phyloP scores from a whole-genome alignment of 2,113 vertebrate genomes.

The Laterallus jamaicensis region DNA sequence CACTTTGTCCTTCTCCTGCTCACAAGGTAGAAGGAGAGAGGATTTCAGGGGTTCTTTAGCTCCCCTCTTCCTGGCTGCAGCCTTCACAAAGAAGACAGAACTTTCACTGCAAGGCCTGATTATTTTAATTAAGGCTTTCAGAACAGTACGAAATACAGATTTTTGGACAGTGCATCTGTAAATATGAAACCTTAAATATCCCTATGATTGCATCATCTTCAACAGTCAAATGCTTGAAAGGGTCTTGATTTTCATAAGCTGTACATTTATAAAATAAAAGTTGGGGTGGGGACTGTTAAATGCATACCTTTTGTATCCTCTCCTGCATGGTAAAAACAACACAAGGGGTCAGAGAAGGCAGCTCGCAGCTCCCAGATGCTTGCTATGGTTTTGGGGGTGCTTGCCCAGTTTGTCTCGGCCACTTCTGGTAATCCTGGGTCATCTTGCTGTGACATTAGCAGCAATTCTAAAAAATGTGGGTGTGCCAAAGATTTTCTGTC shows the following conservation, averaged over 20 bases:
- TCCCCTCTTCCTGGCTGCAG: neutral
- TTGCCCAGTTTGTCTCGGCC: too few species aligned
- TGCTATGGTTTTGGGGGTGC: neutral
- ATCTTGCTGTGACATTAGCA: neutral
- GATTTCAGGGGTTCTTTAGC: accelerated
- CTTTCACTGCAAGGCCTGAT: neutral
- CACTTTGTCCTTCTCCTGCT: neutral
- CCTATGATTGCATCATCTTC: neutral
- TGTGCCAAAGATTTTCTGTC: neutral
- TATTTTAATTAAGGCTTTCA: neutral
- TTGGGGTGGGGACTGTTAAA: neutral
- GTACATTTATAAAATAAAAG: neutral
- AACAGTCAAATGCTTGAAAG: neutral
- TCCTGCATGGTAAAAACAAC: neutral
- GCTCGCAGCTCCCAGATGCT: neutral
- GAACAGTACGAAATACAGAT: neutral
- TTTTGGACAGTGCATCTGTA: neutral
- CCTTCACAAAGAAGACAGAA: neutral
- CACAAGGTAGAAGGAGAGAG: neutral
- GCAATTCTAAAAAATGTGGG: neutral
- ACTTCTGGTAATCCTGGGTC: neutral
- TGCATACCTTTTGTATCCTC: neutral
- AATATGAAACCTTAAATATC: neutral
- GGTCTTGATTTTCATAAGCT: neutral
- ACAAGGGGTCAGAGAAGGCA: neutral